Conservation (phyloP, 1,140 invertebrate species). For the Cydia fagiglandana region DNA sequence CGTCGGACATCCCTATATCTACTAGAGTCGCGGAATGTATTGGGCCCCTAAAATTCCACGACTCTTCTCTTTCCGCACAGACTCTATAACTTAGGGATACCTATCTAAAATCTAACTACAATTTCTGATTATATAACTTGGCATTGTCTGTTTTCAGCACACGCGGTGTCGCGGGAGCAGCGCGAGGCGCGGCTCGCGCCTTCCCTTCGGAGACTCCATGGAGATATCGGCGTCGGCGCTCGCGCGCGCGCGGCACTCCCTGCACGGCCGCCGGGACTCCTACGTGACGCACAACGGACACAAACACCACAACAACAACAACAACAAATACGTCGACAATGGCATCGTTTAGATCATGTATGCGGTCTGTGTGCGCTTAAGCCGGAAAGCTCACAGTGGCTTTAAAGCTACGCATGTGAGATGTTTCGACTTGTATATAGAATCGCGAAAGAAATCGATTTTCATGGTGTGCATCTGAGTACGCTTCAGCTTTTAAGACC, state of each 20-base stretch:
- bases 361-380: not conserved
- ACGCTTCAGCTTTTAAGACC: too few species aligned
- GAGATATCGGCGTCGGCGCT: conserved; percentile 71
- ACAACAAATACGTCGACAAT: conserved; percentile 55
- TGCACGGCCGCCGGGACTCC: conserved; percentile 56
- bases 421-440: too few species aligned
- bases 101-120: too few species aligned
- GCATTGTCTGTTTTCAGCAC: conserved; percentile 49
- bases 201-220: conserved; percentile 72
- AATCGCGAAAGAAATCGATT: too few species aligned
- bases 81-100: too few species aligned
- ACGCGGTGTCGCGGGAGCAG: conserved; percentile 55
- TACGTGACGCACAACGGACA: conserved; percentile 57
- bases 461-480: too few species aligned
- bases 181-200: conserved; percentile 58
- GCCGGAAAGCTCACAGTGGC: not conserved
- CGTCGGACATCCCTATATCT: too few species aligned
- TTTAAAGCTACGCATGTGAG: not conserved
- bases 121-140: too few species aligned
- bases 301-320: conserved; percentile 62
- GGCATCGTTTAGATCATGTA: conserved; percentile 47
- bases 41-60: too few species aligned
- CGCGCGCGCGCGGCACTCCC: conserved; percentile 56
- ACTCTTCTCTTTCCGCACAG: too few species aligned
- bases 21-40: too few species aligned